Percentiles rank a stretch among this genome's conserved stretches.
Conservation (phyloP, 2,797 vertebrate genomes). For the Cirrhinus molitorella region DNA sequence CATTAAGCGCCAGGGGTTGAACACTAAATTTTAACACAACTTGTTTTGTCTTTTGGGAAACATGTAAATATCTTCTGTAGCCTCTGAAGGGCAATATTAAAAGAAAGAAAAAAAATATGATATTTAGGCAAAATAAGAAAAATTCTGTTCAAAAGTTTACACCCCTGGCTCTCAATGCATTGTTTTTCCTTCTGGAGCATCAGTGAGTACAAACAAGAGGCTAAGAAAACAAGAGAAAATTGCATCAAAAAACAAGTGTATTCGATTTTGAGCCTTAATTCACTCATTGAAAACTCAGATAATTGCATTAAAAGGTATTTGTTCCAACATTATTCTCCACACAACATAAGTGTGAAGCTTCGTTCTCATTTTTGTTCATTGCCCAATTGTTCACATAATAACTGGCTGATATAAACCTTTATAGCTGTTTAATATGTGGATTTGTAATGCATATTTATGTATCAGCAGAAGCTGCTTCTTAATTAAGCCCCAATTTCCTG, state of each 20-base stretch:
- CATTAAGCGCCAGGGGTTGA: too few species aligned
- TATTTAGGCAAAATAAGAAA: too few species aligned
- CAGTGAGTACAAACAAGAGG: not conserved
- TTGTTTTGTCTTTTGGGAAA: too few species aligned
- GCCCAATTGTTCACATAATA: conserved; percentile 1
- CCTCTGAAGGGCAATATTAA: too few species aligned
- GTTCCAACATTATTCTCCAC: conserved; percentile 38
- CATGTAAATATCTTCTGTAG: too few species aligned
- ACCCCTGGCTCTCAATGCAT: too few species aligned
- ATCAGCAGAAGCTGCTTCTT: conserved; percentile 3
- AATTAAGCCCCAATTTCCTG: conserved; percentile 27
- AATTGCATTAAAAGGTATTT: conserved; percentile 32
- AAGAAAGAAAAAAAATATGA: too few species aligned
- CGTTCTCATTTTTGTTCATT: not conserved
- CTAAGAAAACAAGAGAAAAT: not conserved
- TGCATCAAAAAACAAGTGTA: not conserved
- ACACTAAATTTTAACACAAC: too few species aligned
- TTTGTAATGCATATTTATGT: conserved; percentile 35
- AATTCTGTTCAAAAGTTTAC: too few species aligned
- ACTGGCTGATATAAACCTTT: conserved; percentile 3
- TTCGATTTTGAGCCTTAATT: not conserved
- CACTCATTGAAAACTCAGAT: not conserved
- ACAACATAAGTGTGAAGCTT: not conserved
- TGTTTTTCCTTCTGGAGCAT: too few species aligned
- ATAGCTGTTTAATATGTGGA: not conserved